These are phyloP conservation scores for Morphnarchus princeps DNA, from an alignment of 2,113 vertebrate genomes.

Conservation along the genomic window DNA sequence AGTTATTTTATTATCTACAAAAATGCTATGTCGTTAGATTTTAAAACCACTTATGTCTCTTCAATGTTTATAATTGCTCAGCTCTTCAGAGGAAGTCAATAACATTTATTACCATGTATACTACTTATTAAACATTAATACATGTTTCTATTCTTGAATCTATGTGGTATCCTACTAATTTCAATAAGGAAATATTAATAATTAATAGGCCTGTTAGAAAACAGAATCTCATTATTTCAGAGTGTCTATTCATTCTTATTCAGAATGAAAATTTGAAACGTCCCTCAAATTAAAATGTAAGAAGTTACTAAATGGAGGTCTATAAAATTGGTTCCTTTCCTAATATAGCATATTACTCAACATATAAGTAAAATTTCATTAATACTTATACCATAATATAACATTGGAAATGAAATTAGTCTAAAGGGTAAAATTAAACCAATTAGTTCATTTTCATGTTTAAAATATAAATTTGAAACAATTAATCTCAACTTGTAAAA, in stretches of 20 bases:
- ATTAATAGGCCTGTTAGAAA: not conserved
- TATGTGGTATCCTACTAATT: not conserved
- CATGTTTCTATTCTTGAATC: not conserved
- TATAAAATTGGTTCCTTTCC: not conserved
- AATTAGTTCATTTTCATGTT: not conserved
- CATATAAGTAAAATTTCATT: not conserved
- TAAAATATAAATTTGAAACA: not conserved
- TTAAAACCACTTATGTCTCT: not conserved
- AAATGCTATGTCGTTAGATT: not conserved
- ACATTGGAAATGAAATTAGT: not conserved
- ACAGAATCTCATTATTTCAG: not conserved
- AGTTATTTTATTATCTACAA: not conserved
- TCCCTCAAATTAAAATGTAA: not conserved
- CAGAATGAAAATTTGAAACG: not conserved
- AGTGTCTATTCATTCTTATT: not conserved
- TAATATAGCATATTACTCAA: not conserved
- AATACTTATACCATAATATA: not conserved
- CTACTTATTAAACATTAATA: not conserved
- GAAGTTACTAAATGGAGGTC: not conserved
- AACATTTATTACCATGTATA: not conserved
- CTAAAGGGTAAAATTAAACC: not conserved
- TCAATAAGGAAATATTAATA: not conserved
- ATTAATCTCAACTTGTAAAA: not conserved
- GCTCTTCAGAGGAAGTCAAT: not conserved
- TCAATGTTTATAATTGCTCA: not conserved